phyloP scores from a whole-genome alignment of 2,888 invertebrate genomes.

The Patella pellucida region DNA sequence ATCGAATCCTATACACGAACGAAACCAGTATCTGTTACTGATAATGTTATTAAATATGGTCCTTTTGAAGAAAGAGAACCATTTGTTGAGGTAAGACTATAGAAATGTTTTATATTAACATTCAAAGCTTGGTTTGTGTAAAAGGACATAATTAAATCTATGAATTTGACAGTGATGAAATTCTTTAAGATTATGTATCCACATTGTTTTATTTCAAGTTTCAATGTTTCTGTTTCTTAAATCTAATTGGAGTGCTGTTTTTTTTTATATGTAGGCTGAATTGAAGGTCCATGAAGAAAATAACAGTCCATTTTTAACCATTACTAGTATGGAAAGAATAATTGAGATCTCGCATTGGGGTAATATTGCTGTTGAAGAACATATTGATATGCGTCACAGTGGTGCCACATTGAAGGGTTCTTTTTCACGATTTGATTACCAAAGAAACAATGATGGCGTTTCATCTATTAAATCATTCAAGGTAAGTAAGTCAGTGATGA shows the following conservation, averaged over 20 bases:
- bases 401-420: slow-evolving; percentile 94
- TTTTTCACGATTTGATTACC: slow-evolving; percentile 97
- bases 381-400: slow-evolving; percentile 89
- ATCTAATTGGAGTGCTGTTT: not conserved
- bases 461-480: slow-evolving; percentile 93
- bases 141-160: not conserved
- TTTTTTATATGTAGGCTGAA: slow-evolving; percentile 68
- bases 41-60: slow-evolving; percentile 88
- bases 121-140: not conserved
- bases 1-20: slow-evolving; percentile 75
- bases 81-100: slow-evolving; percentile 70
- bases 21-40: slow-evolving; percentile 76
- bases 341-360: slow-evolving; percentile 99
- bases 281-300: slow-evolving; percentile 93
- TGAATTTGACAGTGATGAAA: not conserved
- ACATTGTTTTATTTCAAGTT: too few species aligned
- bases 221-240: not conserved
- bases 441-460: slow-evolving; percentile 89
- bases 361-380: slow-evolving; percentile 96
- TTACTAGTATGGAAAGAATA: slow-evolving; percentile 85
- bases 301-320: slow-evolving; percentile 95
- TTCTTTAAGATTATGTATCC: not conserved
- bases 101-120: not conserved
- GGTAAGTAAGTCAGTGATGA: slow-evolving; percentile 69
- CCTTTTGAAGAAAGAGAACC: slow-evolving; percentile 84